Percentiles rank a stretch among this genome's conserved stretches.
Evolutionary conservation across 2,797 vertebrate species (phyloP).

Genomic region (Champsocephalus gunnari): DNA sequence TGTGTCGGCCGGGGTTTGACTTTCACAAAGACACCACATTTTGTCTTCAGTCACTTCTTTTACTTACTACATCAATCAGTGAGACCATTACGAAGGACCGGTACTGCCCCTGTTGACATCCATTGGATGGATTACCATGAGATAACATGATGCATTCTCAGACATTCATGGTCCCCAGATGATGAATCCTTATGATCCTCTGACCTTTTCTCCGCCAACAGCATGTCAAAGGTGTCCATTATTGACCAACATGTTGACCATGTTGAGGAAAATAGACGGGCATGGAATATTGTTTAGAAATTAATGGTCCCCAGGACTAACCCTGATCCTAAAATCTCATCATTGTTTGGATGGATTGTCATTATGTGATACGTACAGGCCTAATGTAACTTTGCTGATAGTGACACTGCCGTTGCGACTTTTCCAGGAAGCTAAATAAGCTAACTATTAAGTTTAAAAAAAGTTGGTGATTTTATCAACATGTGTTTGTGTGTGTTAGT

Average conservation of each 20-base stretch:
- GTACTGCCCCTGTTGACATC: neutral
- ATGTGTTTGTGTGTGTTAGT: neutral
- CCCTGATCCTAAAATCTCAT: neutral
- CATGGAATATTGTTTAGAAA: too few relatives aligned
- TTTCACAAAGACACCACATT: neutral
- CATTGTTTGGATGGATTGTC: neutral
- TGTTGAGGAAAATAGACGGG: too few relatives aligned
- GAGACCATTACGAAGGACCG: neutral
- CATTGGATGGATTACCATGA: neutral
- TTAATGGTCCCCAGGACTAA: too few relatives aligned
- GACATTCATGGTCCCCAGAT: neutral
- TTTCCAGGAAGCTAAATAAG: neutral
- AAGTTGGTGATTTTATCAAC: neutral
- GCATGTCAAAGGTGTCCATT: neutral
- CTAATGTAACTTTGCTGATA: neutral
- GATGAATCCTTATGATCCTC: neutral
- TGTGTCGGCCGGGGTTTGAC: slow-evolving; percentile 6
- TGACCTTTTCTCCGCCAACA: neutral
- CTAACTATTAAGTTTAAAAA: neutral
- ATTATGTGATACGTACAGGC: neutral
- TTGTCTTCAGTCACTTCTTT: too few relatives aligned
- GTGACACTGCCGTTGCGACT: neutral
- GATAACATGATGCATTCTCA: neutral
- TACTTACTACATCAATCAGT: too few relatives aligned
- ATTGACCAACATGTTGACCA: neutral